Conservation (phyloP, 2,797 vertebrate genomes). For the Oceanodroma leucorhoa region DNA sequence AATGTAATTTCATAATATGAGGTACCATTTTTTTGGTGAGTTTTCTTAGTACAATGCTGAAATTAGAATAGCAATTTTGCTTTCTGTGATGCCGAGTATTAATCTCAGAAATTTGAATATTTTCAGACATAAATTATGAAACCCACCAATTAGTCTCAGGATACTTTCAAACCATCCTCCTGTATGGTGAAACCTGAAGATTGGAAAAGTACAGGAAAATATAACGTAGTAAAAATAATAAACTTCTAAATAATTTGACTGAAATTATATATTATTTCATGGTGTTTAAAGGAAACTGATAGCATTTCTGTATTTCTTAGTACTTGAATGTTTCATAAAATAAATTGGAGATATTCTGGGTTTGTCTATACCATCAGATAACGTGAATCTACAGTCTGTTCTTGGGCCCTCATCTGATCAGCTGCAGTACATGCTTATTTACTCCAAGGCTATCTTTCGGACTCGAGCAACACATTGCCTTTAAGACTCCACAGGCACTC, state of each 20-base stretch:
- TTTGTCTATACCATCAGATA: background rate
- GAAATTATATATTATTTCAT: background rate
- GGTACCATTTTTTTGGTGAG: fast-evolving
- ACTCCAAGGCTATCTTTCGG: background rate
- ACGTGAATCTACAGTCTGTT: background rate
- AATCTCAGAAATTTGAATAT: background rate
- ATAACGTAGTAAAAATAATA: background rate
- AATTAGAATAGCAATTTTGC: background rate
- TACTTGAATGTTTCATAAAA: background rate
- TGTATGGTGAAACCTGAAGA: background rate
- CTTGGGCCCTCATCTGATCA: background rate
- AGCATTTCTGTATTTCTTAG: background rate
- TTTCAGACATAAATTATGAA: background rate
- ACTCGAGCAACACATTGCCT: background rate
- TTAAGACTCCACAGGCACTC: background rate
- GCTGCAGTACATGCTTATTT: background rate
- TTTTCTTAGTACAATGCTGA: background rate
- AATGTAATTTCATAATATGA: background rate
- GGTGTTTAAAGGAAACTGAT: background rate
- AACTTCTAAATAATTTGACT: background rate
- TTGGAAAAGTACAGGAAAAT: background rate
- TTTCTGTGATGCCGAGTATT: background rate
- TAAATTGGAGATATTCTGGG: background rate
- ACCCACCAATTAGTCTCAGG: background rate
- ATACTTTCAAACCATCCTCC: background rate